A percentile compares a stretch with the other conserved stretches of the same genome.
phyloP scores from a whole-genome alignment of 2,113 vertebrate genomes.

The Pollimyrus isidori region DNA sequence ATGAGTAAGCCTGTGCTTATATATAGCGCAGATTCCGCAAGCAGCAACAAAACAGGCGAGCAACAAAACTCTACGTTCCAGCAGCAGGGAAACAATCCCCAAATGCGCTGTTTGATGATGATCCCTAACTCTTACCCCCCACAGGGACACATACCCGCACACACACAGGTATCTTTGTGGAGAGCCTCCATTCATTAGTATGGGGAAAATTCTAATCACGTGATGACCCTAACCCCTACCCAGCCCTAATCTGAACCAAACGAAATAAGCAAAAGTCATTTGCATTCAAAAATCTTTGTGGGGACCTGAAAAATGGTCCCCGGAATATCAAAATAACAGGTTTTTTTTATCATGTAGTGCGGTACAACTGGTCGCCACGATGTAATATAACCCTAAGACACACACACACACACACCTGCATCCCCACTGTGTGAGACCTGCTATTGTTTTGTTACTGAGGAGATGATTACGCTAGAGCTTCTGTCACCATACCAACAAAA shows the following conservation, averaged over 20 bases:
- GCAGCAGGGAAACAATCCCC: background rate
- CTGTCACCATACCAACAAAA: conserved; percentile 14
- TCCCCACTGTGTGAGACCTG: background rate
- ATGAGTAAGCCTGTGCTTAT: background rate
- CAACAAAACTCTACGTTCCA: background rate
- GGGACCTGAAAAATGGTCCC: too few species aligned
- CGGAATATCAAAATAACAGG: too few species aligned
- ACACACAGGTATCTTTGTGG: background rate
- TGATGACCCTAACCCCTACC: too few species aligned
- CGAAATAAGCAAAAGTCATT: too few species aligned
- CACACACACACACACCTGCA: background rate
- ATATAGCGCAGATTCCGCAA: background rate
- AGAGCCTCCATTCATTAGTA: too few species aligned
- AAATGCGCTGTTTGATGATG: background rate
- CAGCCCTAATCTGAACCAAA: too few species aligned
- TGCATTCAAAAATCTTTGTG: too few species aligned
- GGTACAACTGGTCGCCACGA: too few species aligned
- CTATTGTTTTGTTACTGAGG: background rate
- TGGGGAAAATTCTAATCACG: too few species aligned
- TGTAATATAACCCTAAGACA: background rate
- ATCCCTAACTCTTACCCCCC: background rate
- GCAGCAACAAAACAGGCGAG: background rate
- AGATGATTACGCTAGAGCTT: background rate
- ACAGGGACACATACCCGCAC: background rate
- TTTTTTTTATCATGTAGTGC: too few species aligned